phyloP scores from a whole-genome alignment of 2,888 invertebrate species.

The Lamellibrachia columna region DNA sequence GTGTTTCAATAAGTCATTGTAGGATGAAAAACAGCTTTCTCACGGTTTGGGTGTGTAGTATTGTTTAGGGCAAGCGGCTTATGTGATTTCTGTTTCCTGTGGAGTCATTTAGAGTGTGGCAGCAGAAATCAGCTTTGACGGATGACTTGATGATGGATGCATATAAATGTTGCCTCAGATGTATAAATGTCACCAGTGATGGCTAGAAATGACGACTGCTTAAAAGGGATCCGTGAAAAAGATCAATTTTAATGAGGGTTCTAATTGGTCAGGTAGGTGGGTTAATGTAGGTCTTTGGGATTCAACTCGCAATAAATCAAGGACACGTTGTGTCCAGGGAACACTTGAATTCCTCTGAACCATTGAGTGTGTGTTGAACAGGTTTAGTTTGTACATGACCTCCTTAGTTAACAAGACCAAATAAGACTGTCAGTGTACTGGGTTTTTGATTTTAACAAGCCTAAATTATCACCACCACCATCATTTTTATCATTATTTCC shows the following conservation, averaged over 20 bases:
- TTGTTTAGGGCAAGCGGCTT: background rate
- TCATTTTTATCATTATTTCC: too few relatives aligned
- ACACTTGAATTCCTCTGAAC: too few relatives aligned
- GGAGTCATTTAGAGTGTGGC: background rate
- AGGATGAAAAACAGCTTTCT: background rate
- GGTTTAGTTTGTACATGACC: background rate
- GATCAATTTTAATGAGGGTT: background rate
- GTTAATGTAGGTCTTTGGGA: background rate
- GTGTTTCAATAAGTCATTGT: background rate
- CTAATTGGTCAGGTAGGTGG: background rate
- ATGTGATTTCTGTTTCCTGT: background rate
- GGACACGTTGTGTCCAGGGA: too few relatives aligned
- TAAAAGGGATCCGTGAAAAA: background rate
- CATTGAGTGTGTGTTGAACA: too few relatives aligned
- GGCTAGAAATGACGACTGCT: background rate
- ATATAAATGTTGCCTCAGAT: background rate
- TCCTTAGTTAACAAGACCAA: background rate
- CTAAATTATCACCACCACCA: too few relatives aligned
- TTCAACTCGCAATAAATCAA: background rate
- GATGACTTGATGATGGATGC: background rate
- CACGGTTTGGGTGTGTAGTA: background rate
- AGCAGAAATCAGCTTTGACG: background rate
- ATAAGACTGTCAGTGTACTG: too few relatives aligned
- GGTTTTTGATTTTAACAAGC: too few relatives aligned
- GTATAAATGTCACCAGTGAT: background rate